Percentiles rank a stretch among this genome's conserved stretches.
These are phyloP conservation scores for Tigriopus japonicus DNA, from an alignment of 1,140 invertebrate genomes.

Conservation along the genomic window DNA sequence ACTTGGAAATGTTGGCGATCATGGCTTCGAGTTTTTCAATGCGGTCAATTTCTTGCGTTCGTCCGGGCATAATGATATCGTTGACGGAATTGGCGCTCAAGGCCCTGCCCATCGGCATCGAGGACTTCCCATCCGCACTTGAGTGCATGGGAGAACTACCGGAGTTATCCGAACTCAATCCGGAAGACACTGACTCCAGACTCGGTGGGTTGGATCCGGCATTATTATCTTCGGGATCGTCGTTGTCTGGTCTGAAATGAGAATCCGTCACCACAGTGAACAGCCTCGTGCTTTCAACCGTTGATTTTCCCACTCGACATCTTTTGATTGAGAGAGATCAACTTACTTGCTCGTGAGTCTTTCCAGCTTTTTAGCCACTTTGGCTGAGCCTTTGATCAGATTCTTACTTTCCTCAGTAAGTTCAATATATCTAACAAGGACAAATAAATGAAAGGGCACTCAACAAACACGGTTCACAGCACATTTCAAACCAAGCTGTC, in stretches of 20 bases:
- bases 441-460: conserved; percentile 15
- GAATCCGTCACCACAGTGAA: no score
- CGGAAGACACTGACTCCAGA: neutral
- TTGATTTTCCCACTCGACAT: no score
- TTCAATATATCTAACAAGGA: conserved; percentile 48
- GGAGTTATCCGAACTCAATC: neutral
- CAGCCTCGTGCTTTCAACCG: no score
- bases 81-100: conserved; percentile 39
- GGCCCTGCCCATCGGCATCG: neutral
- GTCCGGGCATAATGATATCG: conserved; percentile 57
- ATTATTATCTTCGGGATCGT: conserved; percentile 19
- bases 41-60: conserved; percentile 64
- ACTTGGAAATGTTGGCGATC: conserved; percentile 35
- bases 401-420: conserved; percentile 83
- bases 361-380: conserved; percentile 79
- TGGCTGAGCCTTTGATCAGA: conserved; percentile 71
- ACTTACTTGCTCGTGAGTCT: conserved; percentile 46
- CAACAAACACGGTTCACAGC: neutral
- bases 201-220: conserved; percentile 15
- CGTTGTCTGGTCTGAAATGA: conserved; percentile 15
- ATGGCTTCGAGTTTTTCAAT: conserved; percentile 67
- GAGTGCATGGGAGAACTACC: neutral
- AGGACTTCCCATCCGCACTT: neutral
- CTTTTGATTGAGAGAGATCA: neutral
- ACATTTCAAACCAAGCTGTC: no score